Evolutionary conservation across 2,113 vertebrate genomes (phyloP), one percentile per base, ranked within the genome.

Genomic region (Synodontis membranacea): DNA sequence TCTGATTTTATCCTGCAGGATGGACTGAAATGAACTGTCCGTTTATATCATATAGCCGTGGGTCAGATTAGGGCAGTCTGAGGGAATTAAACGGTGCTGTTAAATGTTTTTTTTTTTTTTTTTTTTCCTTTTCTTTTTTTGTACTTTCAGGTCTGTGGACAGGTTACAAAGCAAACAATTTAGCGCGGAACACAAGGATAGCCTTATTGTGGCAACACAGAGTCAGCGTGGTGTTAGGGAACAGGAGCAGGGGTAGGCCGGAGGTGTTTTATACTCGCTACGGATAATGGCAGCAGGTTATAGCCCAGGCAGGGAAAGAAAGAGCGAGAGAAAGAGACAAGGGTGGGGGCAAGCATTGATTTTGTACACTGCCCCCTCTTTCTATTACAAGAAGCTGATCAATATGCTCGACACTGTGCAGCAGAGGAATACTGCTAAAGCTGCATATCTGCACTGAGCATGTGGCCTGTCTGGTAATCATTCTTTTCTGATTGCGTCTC

Each of bases 321-420:
- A 92, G 72, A 56, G 28, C n/a, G n/a, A 74, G 75, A 39, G 42
- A 42, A 39, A 81, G 60, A 54, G 62, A 70, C 50, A 34, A 52
- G 25, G 74, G 50, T 56, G 72, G 80, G 74, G 50, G 50, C 90
- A 90, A 88, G 84, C 92, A 95, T 95, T 95, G 95, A 96, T 96
- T 95, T 94, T 93, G 93, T 92, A 92, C 92, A 93, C 94, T 94
- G 91, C 92, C 87, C 87, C 58, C 93, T 94, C 93, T 94, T 93
- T 95, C 93, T 94, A 94, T 94, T 94, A 93, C 93, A 92, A 90
- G 91, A 90, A 92, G 83, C 85, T 90, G 94, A 94, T 96, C 95
- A 93, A 95, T 96, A 94, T 89, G 86, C 86, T 90, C 91, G 91
- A 90, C 78, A 76, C 89, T 86, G 82, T 72, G 89, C 70, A 86